phyloP scores from a whole-genome alignment of 2,113 vertebrate species.

The Myanophis thanlyinensis region DNA sequence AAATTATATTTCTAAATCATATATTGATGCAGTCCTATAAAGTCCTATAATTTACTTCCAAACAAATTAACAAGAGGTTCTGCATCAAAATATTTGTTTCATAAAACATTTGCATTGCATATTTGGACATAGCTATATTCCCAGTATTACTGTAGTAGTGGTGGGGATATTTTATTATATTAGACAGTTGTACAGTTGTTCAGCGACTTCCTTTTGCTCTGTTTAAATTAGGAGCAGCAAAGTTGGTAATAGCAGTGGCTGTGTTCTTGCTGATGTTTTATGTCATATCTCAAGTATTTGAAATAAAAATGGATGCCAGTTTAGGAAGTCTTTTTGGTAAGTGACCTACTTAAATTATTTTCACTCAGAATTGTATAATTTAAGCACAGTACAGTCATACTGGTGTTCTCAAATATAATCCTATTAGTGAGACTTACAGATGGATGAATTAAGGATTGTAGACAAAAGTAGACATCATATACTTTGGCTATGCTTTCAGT shows the following conservation, averaged over 20 bases:
- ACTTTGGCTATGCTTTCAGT: not conserved
- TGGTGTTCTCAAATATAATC: not conserved
- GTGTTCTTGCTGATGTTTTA: slow-evolving; percentile 84
- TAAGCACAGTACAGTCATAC: not conserved
- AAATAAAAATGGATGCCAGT: slow-evolving; percentile 85
- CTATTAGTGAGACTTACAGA: not conserved
- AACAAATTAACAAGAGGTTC: too few relatives aligned
- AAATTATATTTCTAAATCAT: not conserved
- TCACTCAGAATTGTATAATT: not conserved
- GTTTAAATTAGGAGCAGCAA: slow-evolving; percentile 77
- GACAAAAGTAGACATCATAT: not conserved
- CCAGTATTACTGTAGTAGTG: not conserved
- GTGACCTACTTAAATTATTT: slow-evolving; percentile 53
- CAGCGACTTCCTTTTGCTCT: not conserved
- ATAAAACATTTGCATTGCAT: not conserved
- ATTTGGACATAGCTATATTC: not conserved
- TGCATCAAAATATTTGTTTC: not conserved
- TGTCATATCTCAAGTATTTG: slow-evolving; percentile 88
- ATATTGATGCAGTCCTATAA: too few relatives aligned
- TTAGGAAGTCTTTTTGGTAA: slow-evolving; percentile 83
- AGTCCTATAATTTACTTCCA: not conserved
- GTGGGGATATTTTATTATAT: not conserved
- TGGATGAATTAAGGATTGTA: not conserved
- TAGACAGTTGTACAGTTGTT: not conserved
- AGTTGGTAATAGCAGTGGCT: slow-evolving; percentile 76